Conservation (phyloP, 2,113 vertebrate genomes). For the Tachysurus vachellii region DNA sequence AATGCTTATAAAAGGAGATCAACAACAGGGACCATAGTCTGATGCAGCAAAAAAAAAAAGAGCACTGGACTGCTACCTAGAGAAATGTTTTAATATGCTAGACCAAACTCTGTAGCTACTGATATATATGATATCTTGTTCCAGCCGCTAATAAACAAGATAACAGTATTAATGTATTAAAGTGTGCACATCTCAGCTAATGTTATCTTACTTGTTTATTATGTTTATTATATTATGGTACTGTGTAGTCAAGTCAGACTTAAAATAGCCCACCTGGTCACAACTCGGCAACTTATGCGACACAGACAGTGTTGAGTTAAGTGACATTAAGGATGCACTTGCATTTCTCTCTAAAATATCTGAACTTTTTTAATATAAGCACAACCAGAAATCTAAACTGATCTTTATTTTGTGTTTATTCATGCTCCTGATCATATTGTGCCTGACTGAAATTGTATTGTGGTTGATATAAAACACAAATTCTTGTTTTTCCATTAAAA, state of each 20-base stretch:
- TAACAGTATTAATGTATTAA: background rate
- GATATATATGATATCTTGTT: background rate
- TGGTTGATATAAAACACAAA: background rate
- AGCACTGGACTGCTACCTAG: background rate
- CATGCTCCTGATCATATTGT: background rate
- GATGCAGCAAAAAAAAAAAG: background rate
- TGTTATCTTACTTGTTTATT: no score
- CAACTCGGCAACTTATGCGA: background rate
- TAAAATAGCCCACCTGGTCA: background rate
- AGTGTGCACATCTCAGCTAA: background rate
- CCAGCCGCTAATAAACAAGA: background rate
- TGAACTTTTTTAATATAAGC: no score
- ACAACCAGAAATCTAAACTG: background rate
- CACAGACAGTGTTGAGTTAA: background rate
- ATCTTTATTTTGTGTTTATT: background rate
- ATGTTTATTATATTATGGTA: background rate
- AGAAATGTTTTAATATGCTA: background rate
- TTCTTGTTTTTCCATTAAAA: background rate
- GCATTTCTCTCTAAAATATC: slow-evolving; percentile 1
- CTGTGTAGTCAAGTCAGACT: background rate
- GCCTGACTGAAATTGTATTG: background rate
- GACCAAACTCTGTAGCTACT: background rate
- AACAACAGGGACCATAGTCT: slow-evolving; percentile 10
- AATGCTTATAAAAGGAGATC: slow-evolving; percentile 14
- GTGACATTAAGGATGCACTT: background rate